A percentile compares a stretch with the other conserved stretches of the same genome.
Evolutionary conservation across 2,113 vertebrate genomes (phyloP).

Genomic region (Pseudopipra pipra): DNA sequence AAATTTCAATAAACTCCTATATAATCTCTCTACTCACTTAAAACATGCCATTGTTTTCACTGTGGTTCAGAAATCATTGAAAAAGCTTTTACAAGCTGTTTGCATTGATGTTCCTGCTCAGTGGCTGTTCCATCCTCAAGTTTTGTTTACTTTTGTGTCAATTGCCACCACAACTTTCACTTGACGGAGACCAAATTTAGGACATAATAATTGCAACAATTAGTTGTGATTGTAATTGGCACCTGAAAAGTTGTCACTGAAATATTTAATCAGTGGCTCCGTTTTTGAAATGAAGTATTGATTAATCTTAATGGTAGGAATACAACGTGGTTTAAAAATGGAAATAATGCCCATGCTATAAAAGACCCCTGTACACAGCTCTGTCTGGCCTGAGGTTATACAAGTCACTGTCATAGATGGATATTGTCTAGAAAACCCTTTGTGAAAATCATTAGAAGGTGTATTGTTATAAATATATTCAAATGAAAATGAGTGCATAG

Average conservation of each 20-base stretch:
- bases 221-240: neutral
- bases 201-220: neutral
- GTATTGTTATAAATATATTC: neutral
- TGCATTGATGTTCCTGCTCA: fast-evolving
- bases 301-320: neutral
- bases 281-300: neutral
- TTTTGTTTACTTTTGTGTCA: fast-evolving
- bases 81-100: fast-evolving
- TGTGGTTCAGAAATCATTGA: neutral
- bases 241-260: neutral
- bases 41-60: fast-evolving
- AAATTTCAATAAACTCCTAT: no score
- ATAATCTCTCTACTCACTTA: neutral
- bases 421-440: neutral
- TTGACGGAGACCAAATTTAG: neutral
- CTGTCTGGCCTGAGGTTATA: neutral
- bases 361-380: neutral
- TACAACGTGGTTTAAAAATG: neutral
- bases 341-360: fast-evolving
- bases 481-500: neutral
- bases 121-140: fast-evolving
- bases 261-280: neutral
- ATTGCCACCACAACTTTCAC: neutral
- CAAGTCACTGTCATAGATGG: neutral
- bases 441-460: neutral